phyloP scores from a whole-genome alignment of 92 coral and sea anemone species.

The Galaxea fascicularis region DNA sequence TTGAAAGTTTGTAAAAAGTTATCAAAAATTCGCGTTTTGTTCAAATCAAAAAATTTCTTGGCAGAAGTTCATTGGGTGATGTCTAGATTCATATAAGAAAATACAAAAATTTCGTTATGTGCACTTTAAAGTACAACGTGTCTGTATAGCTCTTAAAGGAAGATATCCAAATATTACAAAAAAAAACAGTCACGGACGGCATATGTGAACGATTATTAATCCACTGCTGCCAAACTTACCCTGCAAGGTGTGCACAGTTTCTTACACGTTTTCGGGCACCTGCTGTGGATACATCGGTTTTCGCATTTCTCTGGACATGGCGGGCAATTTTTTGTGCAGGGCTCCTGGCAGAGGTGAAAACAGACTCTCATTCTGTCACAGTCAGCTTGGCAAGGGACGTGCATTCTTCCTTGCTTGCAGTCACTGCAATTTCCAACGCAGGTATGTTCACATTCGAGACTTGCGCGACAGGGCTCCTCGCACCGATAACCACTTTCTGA shows the following conservation, averaged over 20 bases:
- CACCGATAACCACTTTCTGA: slow-evolving; percentile 57
- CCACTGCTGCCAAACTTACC: slow-evolving; percentile 13
- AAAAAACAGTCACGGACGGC: too few species aligned
- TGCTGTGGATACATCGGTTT: slow-evolving; percentile 86
- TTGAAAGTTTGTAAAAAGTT: too few species aligned
- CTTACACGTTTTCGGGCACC: slow-evolving; percentile 73
- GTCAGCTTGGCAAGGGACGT: slow-evolving; percentile 75
- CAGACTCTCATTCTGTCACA: slow-evolving; percentile 85
- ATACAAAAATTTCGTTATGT: too few species aligned
- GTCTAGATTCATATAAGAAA: too few species aligned
- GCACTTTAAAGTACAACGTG: too few species aligned
- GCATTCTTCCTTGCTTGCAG: slow-evolving; percentile 88
- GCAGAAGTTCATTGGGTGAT: too few species aligned
- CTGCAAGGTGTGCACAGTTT: slow-evolving; percentile 84
- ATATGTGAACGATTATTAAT: too few species aligned
- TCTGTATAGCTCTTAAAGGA: too few species aligned
- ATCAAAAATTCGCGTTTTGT: too few species aligned
- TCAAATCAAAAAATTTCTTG: too few species aligned
- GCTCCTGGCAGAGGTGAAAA: slow-evolving; percentile 80
- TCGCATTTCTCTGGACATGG: slow-evolving; percentile 81
- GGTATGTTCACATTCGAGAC: slow-evolving; percentile 76
- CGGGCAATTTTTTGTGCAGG: slow-evolving; percentile 94
- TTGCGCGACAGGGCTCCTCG: slow-evolving; percentile 74
- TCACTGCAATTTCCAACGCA: slow-evolving; percentile 82
- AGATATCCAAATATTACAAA: too few species aligned